A percentile compares a stretch with the other conserved stretches of the same genome.
Evolutionary conservation across 2,113 vertebrate genomes (phyloP).

Genomic region (Crocuta crocuta): DNA sequence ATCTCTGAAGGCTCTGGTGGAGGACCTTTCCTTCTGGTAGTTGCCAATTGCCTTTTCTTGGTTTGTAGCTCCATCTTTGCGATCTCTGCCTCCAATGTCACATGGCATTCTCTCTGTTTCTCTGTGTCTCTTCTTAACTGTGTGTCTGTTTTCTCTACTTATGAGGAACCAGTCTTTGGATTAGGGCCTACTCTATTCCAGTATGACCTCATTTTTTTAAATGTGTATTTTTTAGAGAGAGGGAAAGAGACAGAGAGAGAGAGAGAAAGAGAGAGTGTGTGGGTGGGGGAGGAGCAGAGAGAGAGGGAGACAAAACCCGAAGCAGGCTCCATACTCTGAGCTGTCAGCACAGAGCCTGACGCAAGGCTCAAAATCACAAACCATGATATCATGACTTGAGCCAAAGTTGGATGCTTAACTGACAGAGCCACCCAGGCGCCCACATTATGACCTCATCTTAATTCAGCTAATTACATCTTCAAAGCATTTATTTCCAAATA

Average conservation of each 20-base stretch:
- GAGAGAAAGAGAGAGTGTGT: too few species aligned
- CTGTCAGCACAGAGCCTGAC: too few species aligned
- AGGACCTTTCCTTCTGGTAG: background rate
- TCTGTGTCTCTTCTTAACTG: background rate
- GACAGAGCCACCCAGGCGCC: too few species aligned
- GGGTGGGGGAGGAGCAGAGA: too few species aligned
- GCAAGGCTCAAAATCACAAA: too few species aligned
- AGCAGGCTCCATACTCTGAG: background rate
- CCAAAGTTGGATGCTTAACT: too few species aligned
- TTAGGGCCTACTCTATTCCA: background rate
- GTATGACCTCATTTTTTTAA: background rate
- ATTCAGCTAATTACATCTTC: background rate
- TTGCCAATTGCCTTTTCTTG: background rate
- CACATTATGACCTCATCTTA: background rate
- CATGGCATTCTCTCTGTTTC: fast-evolving
- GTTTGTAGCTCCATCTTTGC: background rate
- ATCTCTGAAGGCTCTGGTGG: background rate
- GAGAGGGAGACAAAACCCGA: too few species aligned
- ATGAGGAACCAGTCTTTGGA: background rate
- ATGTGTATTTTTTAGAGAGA: too few species aligned
- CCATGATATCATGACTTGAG: too few species aligned
- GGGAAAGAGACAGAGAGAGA: too few species aligned
- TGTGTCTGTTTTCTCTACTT: background rate
- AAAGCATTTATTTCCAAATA: background rate
- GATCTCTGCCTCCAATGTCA: background rate